A percentile compares a stretch with the other conserved stretches of the same genome.
Evolutionary conservation across 1,140 invertebrate genomes (phyloP).

Genomic region (Drosophila erecta): DNA sequence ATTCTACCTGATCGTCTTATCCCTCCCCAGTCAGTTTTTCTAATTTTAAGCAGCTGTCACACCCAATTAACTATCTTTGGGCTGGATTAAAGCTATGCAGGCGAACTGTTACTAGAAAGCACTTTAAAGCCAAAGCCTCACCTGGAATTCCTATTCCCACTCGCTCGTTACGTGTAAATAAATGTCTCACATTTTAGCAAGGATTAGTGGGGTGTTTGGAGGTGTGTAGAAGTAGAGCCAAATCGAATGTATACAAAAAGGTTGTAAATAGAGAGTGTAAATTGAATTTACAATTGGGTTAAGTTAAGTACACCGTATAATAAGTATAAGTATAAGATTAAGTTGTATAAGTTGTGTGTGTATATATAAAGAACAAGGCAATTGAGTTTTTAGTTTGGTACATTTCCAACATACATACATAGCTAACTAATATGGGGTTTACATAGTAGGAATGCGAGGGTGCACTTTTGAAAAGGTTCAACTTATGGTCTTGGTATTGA

Average conservation of each 20-base stretch:
- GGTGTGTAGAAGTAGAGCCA: constrained; percentile 44
- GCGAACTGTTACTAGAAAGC: constrained; percentile 68
- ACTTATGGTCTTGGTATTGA: neutral
- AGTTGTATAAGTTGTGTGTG: constrained; percentile 53
- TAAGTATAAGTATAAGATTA: constrained; percentile 46
- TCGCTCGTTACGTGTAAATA: constrained; percentile 44
- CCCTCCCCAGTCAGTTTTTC: constrained; percentile 8
- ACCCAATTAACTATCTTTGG: neutral
- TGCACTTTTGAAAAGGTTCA: neutral
- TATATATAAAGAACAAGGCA: constrained; percentile 74
- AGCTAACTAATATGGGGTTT: constrained; percentile 37
- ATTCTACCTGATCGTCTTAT: neutral
- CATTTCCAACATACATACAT: constrained; percentile 51
- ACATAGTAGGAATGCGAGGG: constrained; percentile 13
- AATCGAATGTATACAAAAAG: constrained; percentile 64
- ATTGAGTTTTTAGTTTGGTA: constrained; percentile 66
- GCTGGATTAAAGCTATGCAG: constrained; percentile 45
- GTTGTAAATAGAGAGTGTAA: constrained; percentile 56
- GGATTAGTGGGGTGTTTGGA: constrained; percentile 29
- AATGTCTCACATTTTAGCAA: constrained; percentile 46
- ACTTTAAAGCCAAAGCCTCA: constrained; percentile 61
- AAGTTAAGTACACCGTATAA: constrained; percentile 28
- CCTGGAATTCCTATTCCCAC: neutral
- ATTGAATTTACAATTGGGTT: constrained; percentile 73
- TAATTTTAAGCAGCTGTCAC: constrained; percentile 22